Conservation (phyloP, 2,797 vertebrate species). For the Urocyon cinereoargenteus region DNA sequence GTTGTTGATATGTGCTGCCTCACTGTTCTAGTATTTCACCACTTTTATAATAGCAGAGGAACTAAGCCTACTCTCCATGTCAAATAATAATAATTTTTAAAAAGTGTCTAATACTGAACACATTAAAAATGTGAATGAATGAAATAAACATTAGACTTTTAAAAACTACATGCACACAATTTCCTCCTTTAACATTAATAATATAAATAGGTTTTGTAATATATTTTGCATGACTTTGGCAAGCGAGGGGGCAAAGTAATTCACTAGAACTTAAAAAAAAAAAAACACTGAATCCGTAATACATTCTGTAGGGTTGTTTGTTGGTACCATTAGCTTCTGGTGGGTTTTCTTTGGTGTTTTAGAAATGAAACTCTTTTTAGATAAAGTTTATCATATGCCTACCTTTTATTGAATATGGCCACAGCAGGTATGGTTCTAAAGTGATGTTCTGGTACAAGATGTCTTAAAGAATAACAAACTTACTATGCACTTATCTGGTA, state of each 20-base stretch:
- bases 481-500: slow-evolving; percentile 9
- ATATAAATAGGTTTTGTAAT: neutral
- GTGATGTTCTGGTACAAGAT: neutral
- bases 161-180: neutral
- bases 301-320: neutral
- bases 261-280: neutral
- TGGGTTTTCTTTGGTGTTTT: slow-evolving; percentile 18
- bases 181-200: neutral
- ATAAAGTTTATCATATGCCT: neutral
- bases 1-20: neutral
- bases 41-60: neutral
- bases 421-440: neutral
- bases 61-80: neutral
- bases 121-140: neutral
- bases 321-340: neutral
- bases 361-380: slow-evolving; percentile 16
- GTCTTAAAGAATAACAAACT: slow-evolving; percentile 27
- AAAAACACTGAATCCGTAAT: neutral
- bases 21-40: neutral
- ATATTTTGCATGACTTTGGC: neutral
- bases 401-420: neutral
- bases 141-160: neutral
- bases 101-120: neutral
- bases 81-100: neutral
- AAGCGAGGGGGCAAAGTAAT: neutral